Evolutionary conservation across 2,797 vertebrate species (phyloP), one percentile per base, ranked within the genome.

Genomic region (Enteromius argenteus): DNA sequence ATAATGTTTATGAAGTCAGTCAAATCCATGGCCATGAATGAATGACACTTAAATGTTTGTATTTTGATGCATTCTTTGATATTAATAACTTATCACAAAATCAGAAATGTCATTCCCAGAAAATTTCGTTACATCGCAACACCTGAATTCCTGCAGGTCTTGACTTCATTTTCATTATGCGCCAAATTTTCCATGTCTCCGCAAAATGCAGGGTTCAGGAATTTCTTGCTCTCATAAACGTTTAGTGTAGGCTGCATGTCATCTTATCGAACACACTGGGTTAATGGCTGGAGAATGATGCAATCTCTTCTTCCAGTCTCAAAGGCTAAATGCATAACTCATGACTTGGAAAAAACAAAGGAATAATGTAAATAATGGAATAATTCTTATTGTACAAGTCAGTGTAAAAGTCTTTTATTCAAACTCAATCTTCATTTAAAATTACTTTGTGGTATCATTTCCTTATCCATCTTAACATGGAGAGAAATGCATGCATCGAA

Each of bases 261-360:
- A 37, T 56, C 19, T 17, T 11, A 58, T 23, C 27, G 0, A 23
- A 27, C 4, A 8, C 19, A n/a, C 53, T 23, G 19, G 23, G 1
- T 39, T 0, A 39, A n/a, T 80, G 32, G 37, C 19, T 44, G 32
- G 19, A 64, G 42, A 81, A 74, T 74, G 21, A 74, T 46, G 80
- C 9, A 19, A 51, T 66, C 14, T 35, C 13, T 62, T 37, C 5
- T 10, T 2, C 5, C 3, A 30, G 56, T 64, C 69, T 51, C 27
- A 32, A 13, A 44, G 11, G 44, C 11, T 3, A 73, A 3, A 23
- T 35, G 3, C 35, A 14, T 58, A 58, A 76, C 35, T 32, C 44
- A 5, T 46, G 14, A 49, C 15, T 9, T 72, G 1, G 3, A 6
- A 4, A 8, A 46, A 19, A 17, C 0, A 4, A 32, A 32, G 32